These are phyloP conservation scores for Lateolabrax maculatus DNA, from an alignment of 2,797 vertebrate genomes.

Conservation along the genomic window DNA sequence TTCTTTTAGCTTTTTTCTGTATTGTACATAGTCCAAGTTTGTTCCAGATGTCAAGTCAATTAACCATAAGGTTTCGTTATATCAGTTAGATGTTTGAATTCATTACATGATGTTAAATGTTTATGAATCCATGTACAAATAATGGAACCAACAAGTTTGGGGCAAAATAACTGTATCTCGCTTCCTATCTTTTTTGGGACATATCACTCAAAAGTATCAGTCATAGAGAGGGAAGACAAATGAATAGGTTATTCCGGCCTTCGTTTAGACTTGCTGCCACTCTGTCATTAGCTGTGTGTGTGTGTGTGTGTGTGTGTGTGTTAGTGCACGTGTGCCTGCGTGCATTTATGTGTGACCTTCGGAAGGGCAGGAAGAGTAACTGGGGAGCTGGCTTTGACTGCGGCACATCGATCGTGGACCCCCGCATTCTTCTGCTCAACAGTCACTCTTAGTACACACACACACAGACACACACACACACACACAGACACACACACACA, in stretches of 20 bases:
- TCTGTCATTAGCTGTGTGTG: slow-evolving; percentile 6
- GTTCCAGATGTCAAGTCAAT: background rate
- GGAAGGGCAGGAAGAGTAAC: slow-evolving; percentile 81
- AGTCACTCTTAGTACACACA: slow-evolving; percentile 63
- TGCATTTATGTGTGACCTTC: slow-evolving; percentile 76
- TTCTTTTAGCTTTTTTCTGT: no score
- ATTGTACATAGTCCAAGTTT: background rate
- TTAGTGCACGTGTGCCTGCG: background rate
- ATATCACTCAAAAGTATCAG: slow-evolving; percentile 17
- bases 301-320: slow-evolving; percentile 9
- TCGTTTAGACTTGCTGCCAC: slow-evolving; percentile 31
- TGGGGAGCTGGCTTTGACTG: slow-evolving; percentile 79
- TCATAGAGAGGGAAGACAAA: slow-evolving; percentile 17
- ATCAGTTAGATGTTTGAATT: background rate
- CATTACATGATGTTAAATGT: background rate
- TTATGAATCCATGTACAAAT: background rate
- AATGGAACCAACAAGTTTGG: background rate
- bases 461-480: slow-evolving; percentile 33
- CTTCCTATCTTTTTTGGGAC: background rate
- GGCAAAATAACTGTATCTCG: background rate
- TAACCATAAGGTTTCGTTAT: no score
- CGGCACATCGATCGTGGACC: slow-evolving; percentile 80
- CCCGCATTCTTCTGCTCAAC: slow-evolving; percentile 75
- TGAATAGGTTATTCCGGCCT: slow-evolving; percentile 22
- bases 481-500: slow-evolving; percentile 47